Conservation (phyloP, 2,797 vertebrate species). For the Tympanoctomys barrerae region DNA sequence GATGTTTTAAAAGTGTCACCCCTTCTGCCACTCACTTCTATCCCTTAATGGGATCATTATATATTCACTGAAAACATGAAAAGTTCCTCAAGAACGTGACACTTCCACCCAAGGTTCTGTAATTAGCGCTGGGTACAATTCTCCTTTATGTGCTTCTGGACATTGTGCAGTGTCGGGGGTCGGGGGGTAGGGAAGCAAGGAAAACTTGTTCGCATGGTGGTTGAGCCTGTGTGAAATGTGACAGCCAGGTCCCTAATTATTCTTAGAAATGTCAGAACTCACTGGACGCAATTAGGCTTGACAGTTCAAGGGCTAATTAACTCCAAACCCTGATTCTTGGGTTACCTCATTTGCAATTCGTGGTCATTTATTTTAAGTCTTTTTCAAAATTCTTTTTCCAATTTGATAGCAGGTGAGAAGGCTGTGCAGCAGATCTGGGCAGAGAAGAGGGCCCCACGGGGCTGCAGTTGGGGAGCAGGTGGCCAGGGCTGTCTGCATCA, state of each 20-base stretch:
- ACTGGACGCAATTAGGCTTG: constrained; percentile 85
- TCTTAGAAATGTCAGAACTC: constrained; percentile 87
- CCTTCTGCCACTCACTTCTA: constrained; percentile 33
- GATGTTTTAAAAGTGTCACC: not conserved
- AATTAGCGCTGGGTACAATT: constrained; percentile 65
- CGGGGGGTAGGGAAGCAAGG: constrained; percentile 70
- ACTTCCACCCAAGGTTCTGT: constrained; percentile 55
- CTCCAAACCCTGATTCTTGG: constrained; percentile 82
- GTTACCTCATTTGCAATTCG: constrained; percentile 78
- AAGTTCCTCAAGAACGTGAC: constrained; percentile 74
- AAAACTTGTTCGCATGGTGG: constrained; percentile 67
- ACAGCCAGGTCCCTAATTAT: constrained; percentile 87
- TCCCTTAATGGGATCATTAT: constrained; percentile 61
- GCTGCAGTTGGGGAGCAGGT: not conserved
- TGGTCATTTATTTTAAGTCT: constrained; percentile 80
- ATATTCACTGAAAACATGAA: constrained; percentile 53
- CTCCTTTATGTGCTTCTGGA: constrained; percentile 67
- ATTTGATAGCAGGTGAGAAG: constrained; percentile 22
- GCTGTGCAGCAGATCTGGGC: too few relatives aligned
- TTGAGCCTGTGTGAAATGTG: constrained; percentile 82
- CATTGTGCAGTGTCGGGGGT: not conserved
- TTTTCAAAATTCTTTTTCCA: constrained; percentile 68
- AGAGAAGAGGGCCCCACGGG: accelerated
- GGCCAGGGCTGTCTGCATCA: not conserved
- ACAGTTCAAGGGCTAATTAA: constrained; percentile 89